Evolutionary conservation across 2,888 invertebrate species (phyloP).

Genomic region (Thereva nobilitata): DNA sequence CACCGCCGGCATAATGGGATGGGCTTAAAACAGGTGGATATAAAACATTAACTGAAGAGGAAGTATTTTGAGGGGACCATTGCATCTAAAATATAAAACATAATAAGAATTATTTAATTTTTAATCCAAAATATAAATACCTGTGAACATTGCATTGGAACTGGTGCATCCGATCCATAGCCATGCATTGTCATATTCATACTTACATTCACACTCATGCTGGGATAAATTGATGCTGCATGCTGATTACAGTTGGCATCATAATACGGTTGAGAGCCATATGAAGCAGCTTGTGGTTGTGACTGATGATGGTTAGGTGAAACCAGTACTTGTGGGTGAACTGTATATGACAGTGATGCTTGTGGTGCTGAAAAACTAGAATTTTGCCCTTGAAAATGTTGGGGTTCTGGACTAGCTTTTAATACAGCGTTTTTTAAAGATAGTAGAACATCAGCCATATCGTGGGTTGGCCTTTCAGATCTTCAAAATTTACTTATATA

Average conservation of each 20-base stretch:
- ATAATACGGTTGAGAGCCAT: constrained; percentile 49
- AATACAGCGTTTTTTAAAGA: constrained; percentile 87
- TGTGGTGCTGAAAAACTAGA: constrained; percentile 55
- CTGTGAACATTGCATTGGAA: constrained; percentile 67
- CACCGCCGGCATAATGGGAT: constrained; percentile 67
- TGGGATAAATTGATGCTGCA: constrained; percentile 71
- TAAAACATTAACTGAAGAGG: constrained; percentile 67
- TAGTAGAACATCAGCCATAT: constrained; percentile 86
- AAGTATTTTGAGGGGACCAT: constrained; percentile 70
- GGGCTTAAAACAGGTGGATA: constrained; percentile 72
- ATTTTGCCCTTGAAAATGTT: constrained; percentile 57
- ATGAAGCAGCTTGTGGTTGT: constrained; percentile 43
- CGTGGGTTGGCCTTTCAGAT: constrained; percentile 66
- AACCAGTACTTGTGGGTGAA: constrained; percentile 69
- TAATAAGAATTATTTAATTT: not conserved
- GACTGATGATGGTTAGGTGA: constrained; percentile 57
- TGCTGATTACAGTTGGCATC: constrained; percentile 51
- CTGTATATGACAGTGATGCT: constrained; percentile 61
- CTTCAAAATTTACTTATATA: constrained; percentile 46
- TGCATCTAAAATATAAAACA: constrained; percentile 63
- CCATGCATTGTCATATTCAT: constrained; percentile 99
- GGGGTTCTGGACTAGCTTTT: constrained; percentile 66
- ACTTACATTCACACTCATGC: constrained; percentile 92
- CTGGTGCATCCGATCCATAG: constrained; percentile 59
- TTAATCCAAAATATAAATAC: constrained; percentile 52